Evolutionary conservation across 2,888 invertebrate genomes (phyloP).

Genomic region (Limnephilus auricula): DNA sequence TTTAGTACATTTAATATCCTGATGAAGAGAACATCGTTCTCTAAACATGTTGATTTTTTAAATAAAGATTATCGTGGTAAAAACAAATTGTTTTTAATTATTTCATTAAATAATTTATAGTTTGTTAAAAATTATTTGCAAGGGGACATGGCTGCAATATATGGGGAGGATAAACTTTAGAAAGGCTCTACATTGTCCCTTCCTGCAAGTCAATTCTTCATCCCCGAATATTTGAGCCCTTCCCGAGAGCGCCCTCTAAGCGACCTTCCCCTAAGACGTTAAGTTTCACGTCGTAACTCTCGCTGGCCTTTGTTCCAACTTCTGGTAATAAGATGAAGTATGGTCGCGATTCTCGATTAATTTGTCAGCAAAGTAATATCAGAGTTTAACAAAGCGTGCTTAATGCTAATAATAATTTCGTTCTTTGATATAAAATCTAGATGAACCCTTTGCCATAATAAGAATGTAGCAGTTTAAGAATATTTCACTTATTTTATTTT

Average conservation of each 20-base stretch:
- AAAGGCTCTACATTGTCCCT: too few species aligned
- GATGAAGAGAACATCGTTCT: too few species aligned
- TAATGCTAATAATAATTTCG: constrained; percentile 35
- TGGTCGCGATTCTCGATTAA: constrained; percentile 39
- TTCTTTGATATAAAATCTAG: background rate
- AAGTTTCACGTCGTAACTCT: constrained; percentile 34
- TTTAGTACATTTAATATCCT: too few species aligned
- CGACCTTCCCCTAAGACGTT: constrained; percentile 33
- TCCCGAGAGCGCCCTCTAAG: background rate
- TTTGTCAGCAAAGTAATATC: constrained; percentile 31
- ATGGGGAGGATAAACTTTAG: too few species aligned
- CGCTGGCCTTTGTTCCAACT: constrained; percentile 12
- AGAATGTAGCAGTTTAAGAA: background rate
- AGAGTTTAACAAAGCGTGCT: constrained; percentile 43
- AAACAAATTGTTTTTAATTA: too few species aligned
- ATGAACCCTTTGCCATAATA: background rate
- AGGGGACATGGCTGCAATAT: too few species aligned
- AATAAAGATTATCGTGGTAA: too few species aligned
- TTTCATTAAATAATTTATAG: too few species aligned
- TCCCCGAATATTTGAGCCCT: constrained; percentile 7
- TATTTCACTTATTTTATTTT: background rate
- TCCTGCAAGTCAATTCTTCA: background rate
- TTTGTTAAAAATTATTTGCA: too few species aligned
- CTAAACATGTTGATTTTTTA: too few species aligned
- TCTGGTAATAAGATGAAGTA: constrained; percentile 40